These are phyloP conservation scores for Meganola albula DNA, from an alignment of 2,888 invertebrate genomes.

Conservation along the genomic window DNA sequence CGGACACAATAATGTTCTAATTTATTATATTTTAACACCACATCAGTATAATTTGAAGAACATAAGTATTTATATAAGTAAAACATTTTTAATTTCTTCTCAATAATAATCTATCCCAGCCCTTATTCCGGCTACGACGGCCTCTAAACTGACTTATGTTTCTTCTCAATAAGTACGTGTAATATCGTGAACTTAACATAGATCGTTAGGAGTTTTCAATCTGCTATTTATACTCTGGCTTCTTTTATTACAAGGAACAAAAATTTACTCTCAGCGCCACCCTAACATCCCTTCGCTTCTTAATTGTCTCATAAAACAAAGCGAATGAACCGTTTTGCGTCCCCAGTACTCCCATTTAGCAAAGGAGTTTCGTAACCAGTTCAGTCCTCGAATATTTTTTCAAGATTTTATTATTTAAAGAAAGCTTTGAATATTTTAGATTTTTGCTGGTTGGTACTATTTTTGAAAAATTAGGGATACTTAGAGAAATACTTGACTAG, in stretches of 20 bases:
- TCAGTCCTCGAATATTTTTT: conserved; percentile 31
- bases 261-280: conserved; percentile 48
- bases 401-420: conserved; percentile 26
- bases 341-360: conserved; percentile 38
- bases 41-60: no score
- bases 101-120: no score
- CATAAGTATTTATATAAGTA: no score
- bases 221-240: conserved; percentile 49
- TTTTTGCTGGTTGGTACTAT: no score
- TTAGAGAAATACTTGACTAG: no score
- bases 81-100: no score
- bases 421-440: conserved; percentile 20
- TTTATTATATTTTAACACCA: no score
- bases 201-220: conserved; percentile 55
- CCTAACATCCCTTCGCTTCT: conserved; percentile 46
- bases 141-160: no score
- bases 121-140: no score
- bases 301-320: conserved; percentile 65
- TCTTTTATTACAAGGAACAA: conserved; percentile 50
- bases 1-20: no score
- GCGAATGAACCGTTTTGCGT: conserved; percentile 52
- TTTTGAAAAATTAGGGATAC: no score
- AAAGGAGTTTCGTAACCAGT: conserved; percentile 38
- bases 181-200: conserved; percentile 41
- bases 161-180: conserved; percentile 31